These are phyloP conservation scores for Lonchura striata DNA, from an alignment of 2,113 vertebrate species.

Conservation along the genomic window DNA sequence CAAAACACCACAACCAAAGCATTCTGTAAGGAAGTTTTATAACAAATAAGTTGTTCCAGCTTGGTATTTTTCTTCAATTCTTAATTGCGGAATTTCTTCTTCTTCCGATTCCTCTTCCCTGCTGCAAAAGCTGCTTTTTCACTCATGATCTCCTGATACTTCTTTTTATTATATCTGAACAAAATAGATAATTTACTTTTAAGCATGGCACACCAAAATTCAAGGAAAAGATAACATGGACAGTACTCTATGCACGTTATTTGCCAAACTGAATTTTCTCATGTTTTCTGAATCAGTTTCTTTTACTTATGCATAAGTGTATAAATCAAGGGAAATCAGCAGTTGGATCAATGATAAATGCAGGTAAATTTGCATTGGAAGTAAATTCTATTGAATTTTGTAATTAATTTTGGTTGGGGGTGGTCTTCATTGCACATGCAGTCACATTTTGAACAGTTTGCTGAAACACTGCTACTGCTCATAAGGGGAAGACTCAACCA, in stretches of 20 bases:
- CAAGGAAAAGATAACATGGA: slow-evolving; percentile 26
- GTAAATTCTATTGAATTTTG: neutral
- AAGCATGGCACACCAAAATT: neutral
- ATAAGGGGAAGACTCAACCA: neutral
- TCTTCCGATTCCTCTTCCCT: slow-evolving; percentile 87
- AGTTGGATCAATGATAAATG: neutral
- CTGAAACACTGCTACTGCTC: neutral
- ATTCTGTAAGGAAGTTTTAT: slow-evolving; percentile 40
- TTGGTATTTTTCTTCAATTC: slow-evolving; percentile 37
- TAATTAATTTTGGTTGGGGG: neutral
- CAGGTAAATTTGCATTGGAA: neutral
- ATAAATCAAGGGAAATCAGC: neutral
- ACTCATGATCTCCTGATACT: slow-evolving; percentile 86
- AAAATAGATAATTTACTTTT: slow-evolving; percentile 63
- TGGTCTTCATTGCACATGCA: neutral
- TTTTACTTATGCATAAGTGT: neutral
- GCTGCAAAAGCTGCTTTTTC: slow-evolving; percentile 86
- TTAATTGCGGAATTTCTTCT: slow-evolving; percentile 86
- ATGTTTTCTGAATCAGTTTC: neutral
- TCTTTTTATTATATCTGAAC: slow-evolving; percentile 90
- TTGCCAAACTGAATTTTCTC: neutral
- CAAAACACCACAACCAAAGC: slow-evolving; percentile 12
- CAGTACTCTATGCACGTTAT: neutral
- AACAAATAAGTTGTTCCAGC: slow-evolving; percentile 18
- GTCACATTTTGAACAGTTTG: neutral